Evolutionary conservation across 2,888 invertebrate genomes (phyloP).

Genomic region (Trimorus sp.): DNA sequence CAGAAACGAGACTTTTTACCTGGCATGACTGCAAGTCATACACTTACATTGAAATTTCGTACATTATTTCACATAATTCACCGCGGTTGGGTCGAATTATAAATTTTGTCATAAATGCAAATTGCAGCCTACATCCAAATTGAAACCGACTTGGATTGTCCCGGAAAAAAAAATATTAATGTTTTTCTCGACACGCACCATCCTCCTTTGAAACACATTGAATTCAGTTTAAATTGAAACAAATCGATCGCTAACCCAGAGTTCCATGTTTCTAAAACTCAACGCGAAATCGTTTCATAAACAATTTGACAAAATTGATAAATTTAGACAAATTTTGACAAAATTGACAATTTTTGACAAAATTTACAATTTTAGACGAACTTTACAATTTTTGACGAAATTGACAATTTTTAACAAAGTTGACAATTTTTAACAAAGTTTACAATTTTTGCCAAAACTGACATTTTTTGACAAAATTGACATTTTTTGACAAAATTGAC

Average conservation of each 20-base stretch:
- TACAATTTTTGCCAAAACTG: no score
- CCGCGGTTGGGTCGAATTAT: constrained; percentile 11
- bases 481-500: no score
- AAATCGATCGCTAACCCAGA: no score
- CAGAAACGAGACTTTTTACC: constrained; percentile 9
- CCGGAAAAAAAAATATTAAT: constrained; percentile 3
- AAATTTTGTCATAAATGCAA: constrained; percentile 20
- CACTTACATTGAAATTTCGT: constrained; percentile 17
- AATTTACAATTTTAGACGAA: no score
- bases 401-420: no score
- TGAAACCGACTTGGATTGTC: constrained; percentile 5
- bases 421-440: no score
- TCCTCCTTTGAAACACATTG: not conserved
- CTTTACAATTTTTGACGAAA: no score
- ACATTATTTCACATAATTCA: constrained; percentile 26
- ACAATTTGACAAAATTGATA: not conserved
- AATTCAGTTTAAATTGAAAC: not conserved
- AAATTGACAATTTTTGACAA: no score
- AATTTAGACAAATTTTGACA: no score
- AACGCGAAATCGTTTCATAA: not conserved
- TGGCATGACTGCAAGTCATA: constrained; percentile 29
- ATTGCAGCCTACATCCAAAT: constrained; percentile 5
- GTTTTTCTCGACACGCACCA: constrained; percentile 7
- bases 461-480: no score
- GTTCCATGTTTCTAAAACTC: no score